Base-by-base conservation (phyloP, 2,888 invertebrate genomes). In the Amblyteles armatorius region DNA sequence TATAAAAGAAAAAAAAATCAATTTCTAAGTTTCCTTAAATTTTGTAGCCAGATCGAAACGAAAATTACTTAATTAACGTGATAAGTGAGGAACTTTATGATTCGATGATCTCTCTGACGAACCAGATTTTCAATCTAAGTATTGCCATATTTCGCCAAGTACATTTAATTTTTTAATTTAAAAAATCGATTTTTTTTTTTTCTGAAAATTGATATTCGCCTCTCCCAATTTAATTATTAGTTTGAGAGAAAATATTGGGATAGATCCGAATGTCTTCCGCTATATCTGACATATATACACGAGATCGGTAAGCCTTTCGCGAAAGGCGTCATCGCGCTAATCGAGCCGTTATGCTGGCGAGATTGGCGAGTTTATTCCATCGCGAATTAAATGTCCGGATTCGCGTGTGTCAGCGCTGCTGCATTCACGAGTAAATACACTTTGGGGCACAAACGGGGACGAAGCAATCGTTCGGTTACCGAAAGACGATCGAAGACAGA, bases 401-500 rank as follows among this genome's bases (percentile, higher is more conserved):
- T 16, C 22, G 60, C 11, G 29, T 29, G 22, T 11, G 26, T 29
- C 60, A 29, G 29, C 5, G 3, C 26, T 16, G 16, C 22, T 26
- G 29, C 11, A 60, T 26, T 60, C 16, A 29, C 16, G 36, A 11
- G 68, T 78, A 44, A 69, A 16, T 65, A 71, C 40, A 65, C 65
- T 72, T 72, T 26, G 33, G 22, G 50, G 33, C 44, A 67, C 44
- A 73, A 82, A 82, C 19, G 67, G 57, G 78, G 36, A 72, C 84
- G 81, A 77, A 36, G 81, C 40, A 44, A 81, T 81, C 29, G 72
- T 74, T 52, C 22, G 78, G 82, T 72, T 80, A 52, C 63, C 68
- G 79, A 81, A 83, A 77, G 68, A 29, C 33, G 33, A 33, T 63
- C 60, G 73, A 68, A 60, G 72, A 79, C 48, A n/a, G 68, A 60